Evolutionary conservation across 2,797 vertebrate genomes (phyloP).

Genomic region (Euthynnus affinis): DNA sequence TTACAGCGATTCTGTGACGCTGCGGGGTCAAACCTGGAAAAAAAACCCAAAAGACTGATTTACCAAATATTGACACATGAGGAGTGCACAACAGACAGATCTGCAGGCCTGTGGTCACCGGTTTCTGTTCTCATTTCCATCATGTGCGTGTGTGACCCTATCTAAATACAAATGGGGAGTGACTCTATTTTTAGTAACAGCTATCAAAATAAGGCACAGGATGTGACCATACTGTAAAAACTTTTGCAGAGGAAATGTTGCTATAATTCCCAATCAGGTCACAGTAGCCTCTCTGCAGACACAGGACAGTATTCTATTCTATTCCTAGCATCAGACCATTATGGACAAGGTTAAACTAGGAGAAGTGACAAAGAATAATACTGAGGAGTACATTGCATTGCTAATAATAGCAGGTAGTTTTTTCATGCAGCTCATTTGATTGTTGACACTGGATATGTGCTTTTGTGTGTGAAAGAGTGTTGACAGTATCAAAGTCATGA

Average conservation of each 20-base stretch:
- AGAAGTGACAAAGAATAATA: not conserved
- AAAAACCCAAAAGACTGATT: not conserved
- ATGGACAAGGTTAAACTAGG: slow-evolving; percentile 7
- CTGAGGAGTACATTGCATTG: slow-evolving; percentile 6
- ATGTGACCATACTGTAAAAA: not conserved
- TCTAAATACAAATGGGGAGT: not conserved
- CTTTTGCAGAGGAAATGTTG: not conserved
- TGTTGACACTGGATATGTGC: slow-evolving; percentile 35
- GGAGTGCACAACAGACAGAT: slow-evolving; percentile 26
- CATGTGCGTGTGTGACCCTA: not conserved
- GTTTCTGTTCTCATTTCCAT: not conserved
- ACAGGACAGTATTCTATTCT: not conserved
- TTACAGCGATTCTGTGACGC: slow-evolving; percentile 19
- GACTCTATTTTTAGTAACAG: slow-evolving; percentile 24
- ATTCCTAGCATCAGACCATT: not conserved
- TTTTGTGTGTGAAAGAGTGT: slow-evolving; percentile 26
- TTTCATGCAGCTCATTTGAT: slow-evolving; percentile 38
- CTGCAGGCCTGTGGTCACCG: slow-evolving; percentile 20
- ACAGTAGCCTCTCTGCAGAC: not conserved
- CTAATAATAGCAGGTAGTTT: slow-evolving; percentile 47
- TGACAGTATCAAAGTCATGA: slow-evolving; percentile 39
- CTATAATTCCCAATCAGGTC: slow-evolving; percentile 16
- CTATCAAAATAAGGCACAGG: slow-evolving; percentile 10
- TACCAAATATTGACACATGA: slow-evolving; percentile 10
- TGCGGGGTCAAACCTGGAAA: slow-evolving; percentile 37